Conservation (phyloP, 2,113 vertebrate genomes). For the Oxyura jamaicensis region DNA sequence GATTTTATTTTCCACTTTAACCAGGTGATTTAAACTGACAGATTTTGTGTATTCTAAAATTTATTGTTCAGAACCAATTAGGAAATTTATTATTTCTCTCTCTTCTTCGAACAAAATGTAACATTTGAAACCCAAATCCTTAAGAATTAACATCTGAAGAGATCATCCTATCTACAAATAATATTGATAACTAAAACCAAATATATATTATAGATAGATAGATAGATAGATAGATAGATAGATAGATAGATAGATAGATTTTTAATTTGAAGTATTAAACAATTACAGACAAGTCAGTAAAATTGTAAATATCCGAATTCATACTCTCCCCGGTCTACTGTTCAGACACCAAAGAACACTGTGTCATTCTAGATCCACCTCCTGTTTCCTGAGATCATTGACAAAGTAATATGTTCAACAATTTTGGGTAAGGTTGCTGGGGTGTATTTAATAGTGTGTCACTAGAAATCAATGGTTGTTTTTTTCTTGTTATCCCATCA, state of each 20-base stretch:
- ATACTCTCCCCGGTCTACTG: neutral
- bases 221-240: too few species aligned
- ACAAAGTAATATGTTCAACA: neutral
- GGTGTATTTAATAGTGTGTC: neutral
- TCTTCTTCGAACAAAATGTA: neutral
- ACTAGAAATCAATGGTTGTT: neutral
- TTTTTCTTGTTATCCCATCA: neutral
- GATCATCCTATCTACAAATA: neutral
- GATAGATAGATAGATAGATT: too few species aligned
- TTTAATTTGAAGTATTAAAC: neutral
- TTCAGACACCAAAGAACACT: neutral
- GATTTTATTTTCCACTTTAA: neutral
- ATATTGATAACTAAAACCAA: neutral
- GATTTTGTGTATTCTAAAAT: neutral
- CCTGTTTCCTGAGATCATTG: neutral
- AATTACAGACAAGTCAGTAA: neutral
- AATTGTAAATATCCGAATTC: neutral
- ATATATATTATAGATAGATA: too few species aligned
- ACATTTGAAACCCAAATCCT: neutral
- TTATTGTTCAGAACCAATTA: neutral
- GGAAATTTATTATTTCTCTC: neutral
- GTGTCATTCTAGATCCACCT: neutral
- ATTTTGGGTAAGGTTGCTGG: neutral
- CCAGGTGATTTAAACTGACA: neutral
- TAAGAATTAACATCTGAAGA: neutral